phyloP scores from a whole-genome alignment of 2,113 vertebrate species.

The Sinocyclocheilus anophthalmus region DNA sequence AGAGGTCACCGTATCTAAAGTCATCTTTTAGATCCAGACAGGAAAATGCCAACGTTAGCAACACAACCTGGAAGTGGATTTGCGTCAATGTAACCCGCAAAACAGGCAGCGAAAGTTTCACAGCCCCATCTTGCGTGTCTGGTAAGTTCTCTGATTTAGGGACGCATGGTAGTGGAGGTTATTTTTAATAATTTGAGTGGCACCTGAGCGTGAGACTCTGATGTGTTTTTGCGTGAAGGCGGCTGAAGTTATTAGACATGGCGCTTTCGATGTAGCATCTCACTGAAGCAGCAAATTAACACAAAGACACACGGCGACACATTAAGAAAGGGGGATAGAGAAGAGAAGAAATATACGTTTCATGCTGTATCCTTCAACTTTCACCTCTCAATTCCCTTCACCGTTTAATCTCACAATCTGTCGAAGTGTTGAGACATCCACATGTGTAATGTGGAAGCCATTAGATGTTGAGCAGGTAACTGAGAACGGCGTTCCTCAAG shows the following conservation, averaged over 20 bases:
- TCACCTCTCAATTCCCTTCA: neutral
- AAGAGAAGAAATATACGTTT: neutral
- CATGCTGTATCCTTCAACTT: neutral
- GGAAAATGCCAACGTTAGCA: neutral
- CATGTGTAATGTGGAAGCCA: neutral
- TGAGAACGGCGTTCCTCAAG: neutral
- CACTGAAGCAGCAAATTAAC: slow-evolving; percentile 85
- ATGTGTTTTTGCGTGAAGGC: slow-evolving; percentile 53
- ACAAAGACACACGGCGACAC: slow-evolving; percentile 71
- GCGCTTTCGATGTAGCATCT: slow-evolving; percentile 78
- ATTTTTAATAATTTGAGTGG: slow-evolving; percentile 75
- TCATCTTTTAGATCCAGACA: neutral
- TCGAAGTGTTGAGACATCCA: slow-evolving; percentile 11
- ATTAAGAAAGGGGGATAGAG: slow-evolving; percentile 50
- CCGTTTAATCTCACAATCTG: slow-evolving; percentile 32
- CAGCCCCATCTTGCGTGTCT: neutral
- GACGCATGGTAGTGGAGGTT: slow-evolving; percentile 69
- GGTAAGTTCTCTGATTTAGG: slow-evolving; percentile 59
- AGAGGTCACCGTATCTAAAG: neutral
- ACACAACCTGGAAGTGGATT: neutral
- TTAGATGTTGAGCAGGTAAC: slow-evolving; percentile 5
- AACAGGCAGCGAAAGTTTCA: neutral
- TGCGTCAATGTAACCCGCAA: neutral
- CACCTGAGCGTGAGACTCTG: slow-evolving; percentile 66
- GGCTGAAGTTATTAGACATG: slow-evolving; percentile 73